phyloP scores from a whole-genome alignment of 2,888 invertebrate genomes.

The Microplitis deprimator region DNA sequence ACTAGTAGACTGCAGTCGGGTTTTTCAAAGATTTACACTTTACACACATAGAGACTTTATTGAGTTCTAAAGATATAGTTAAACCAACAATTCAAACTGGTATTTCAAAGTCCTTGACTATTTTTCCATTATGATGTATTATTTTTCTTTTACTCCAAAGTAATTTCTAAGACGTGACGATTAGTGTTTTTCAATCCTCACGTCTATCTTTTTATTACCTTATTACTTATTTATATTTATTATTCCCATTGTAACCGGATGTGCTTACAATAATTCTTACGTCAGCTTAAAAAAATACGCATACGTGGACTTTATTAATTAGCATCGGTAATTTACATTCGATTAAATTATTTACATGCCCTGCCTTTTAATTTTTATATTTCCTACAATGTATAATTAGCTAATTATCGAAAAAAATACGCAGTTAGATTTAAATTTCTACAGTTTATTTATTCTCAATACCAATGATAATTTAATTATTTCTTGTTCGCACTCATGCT shows the following conservation, averaged over 20 bases:
- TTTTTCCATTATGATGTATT: background rate
- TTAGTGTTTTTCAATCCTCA: background rate
- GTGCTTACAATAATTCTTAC: background rate
- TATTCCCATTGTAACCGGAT: background rate
- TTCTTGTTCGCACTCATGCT: background rate
- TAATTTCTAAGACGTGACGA: background rate
- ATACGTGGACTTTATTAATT: background rate
- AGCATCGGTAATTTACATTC: background rate
- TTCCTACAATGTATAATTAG: background rate
- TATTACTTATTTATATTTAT: conserved; percentile 1
- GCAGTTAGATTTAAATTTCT: no score
- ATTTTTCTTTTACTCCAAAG: background rate
- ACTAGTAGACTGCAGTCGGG: background rate
- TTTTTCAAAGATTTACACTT: background rate
- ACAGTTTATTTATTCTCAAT: no score
- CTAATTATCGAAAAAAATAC: background rate
- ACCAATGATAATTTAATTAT: background rate
- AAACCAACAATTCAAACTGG: conserved; percentile 1
- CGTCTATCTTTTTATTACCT: background rate
- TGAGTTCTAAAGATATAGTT: background rate
- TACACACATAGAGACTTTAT: background rate
- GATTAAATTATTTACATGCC: background rate
- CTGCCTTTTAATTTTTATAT: no score
- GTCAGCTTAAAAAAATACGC: background rate
- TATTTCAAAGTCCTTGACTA: background rate